Conservation (phyloP, 2,888 invertebrate species). For the Cryptophagus acutangulus region DNA sequence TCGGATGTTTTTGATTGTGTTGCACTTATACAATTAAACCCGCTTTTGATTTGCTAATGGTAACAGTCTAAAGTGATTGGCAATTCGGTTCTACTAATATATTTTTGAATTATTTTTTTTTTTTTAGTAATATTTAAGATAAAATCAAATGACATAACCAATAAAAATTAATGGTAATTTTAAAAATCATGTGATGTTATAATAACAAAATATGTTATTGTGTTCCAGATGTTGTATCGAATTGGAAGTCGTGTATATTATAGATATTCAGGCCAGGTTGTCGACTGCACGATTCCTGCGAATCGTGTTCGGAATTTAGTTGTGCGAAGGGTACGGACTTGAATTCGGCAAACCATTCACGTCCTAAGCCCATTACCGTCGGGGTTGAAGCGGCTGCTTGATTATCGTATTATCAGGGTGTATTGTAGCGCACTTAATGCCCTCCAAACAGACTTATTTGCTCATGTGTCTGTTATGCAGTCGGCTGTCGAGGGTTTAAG, state of each 20-base stretch:
- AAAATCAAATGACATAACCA: no score
- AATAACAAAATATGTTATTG: constrained; percentile 5
- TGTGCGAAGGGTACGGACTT: constrained; percentile 8
- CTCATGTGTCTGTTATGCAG: constrained; percentile 29
- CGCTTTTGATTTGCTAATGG: background rate
- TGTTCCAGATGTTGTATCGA: constrained; percentile 7
- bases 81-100: no score
- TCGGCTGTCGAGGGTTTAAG: background rate
- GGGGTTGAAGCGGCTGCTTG: constrained; percentile 41
- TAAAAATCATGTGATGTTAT: no score
- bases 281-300: constrained; percentile 23
- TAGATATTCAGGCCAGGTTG: constrained; percentile 29
- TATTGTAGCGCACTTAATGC: constrained; percentile 43
- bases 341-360: constrained; percentile 35
- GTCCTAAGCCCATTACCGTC: constrained; percentile 41
- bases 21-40: constrained; percentile 5
- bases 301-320: constrained; percentile 21
- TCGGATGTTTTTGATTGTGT: constrained; percentile 22
- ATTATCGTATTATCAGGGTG: constrained; percentile 46
- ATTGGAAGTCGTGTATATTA: constrained; percentile 14
- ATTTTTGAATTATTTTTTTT: no score
- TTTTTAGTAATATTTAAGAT: no score
- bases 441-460: constrained; percentile 39
- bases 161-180: no score
- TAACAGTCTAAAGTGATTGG: no score